These are phyloP conservation scores for Bombus turneri DNA, from an alignment of 1,140 invertebrate species.

Conservation along the genomic window DNA sequence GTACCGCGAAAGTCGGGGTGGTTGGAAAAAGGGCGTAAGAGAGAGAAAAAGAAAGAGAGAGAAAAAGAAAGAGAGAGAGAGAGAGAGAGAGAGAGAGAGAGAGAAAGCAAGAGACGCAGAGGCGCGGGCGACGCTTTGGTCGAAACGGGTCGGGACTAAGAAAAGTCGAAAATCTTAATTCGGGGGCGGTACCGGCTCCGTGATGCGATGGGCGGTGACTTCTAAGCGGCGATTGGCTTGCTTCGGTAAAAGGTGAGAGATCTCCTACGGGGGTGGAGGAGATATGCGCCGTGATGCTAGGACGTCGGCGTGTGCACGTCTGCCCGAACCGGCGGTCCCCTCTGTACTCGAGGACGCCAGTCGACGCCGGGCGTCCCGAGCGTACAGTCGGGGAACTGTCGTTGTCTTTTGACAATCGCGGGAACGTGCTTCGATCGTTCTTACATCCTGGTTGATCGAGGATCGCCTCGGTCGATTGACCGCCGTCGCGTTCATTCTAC, in stretches of 20 bases:
- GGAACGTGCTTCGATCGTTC: constrained; percentile 13
- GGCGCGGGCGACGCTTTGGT: neutral
- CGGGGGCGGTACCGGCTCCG: constrained; percentile 76
- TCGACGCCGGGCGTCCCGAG: constrained; percentile 80
- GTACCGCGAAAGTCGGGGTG: constrained; percentile 16
- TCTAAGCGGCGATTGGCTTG: constrained; percentile 77
- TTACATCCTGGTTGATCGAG: neutral
- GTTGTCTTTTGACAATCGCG: constrained; percentile 39
- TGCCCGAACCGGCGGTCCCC: constrained; percentile 43
- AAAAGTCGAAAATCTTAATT: constrained; percentile 82
- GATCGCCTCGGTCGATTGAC: neutral
- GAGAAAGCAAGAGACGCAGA: neutral
- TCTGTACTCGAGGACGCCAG: constrained; percentile 66
- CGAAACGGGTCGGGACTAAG: constrained; percentile 54
- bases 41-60: neutral
- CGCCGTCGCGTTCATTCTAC: neutral
- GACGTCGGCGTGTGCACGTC: constrained; percentile 66
- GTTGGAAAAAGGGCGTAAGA: constrained; percentile 17
- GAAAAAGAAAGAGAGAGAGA: too few relatives aligned
- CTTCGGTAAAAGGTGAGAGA: constrained; percentile 70
- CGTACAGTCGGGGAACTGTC: constrained; percentile 61
- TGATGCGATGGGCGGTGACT: constrained; percentile 73
- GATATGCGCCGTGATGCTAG: constrained; percentile 73
- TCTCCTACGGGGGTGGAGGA: constrained; percentile 66
- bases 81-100: neutral